Base-by-base conservation (phyloP, 2,113 vertebrate genomes). In the Scortum barcoo region DNA sequence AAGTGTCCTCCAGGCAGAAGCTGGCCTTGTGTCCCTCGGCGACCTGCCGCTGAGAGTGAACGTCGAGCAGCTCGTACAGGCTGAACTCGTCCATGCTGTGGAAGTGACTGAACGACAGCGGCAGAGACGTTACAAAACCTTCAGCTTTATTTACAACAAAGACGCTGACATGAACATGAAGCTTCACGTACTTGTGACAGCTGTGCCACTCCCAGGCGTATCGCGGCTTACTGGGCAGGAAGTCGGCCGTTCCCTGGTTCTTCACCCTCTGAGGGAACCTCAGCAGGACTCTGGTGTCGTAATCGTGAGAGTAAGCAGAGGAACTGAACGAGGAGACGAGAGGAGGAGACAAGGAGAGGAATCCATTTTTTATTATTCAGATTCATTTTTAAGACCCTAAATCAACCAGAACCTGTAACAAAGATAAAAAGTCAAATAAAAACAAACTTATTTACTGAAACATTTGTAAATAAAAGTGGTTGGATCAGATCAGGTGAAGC, bases 11-110 rank as follows among this genome's bases (percentile, higher is more conserved):
- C 63, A 99, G 95, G 62, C 98, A 99, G 94, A 99, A 99, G 71
- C 98, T 99, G 48, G 98, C 98, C 93, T 99, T 99, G 93, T 99
- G 98, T 4, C 98, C 98, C 86, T 99, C 98, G n/a, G 98, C 98
- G 30, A 99, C 97, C 80, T 95, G 95, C 14, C 89, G 93, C 13
- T 98, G 93, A 0, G 96, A 95, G 8, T 70, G 92, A 3, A 91
- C 85, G 75, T 99, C 97, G 85, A 99, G 86, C 86, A 99, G 94
- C 88, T 99, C 97, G 12, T 99, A 99, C 87, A 97, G 96, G 83
- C 97, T 98, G 93, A 99, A 99, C 91, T 99, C 97, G 51, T 98
- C 97, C 98, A 99, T 99, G 92, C 98, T 99, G 94, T 99, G 98
- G 83, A 96, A 99, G 93, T 99, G 98, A 86, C 98, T 99, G 89